Evolutionary conservation across 2,113 vertebrate species (phyloP).

Genomic region (Neolamprologus falcicula): DNA sequence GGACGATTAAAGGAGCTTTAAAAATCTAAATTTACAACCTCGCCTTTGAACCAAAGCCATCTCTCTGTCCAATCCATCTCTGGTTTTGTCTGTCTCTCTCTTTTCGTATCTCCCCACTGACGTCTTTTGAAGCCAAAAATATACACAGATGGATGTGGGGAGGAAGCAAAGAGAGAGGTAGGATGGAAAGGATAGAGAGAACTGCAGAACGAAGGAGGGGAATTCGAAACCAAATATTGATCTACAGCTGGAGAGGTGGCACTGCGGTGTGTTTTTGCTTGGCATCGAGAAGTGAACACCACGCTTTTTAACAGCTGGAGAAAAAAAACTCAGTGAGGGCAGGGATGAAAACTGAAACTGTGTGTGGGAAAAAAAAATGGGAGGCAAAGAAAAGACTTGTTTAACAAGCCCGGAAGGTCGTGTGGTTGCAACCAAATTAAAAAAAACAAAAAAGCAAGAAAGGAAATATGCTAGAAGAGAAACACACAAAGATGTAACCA

Average conservation of each 20-base stretch:
- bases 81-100: slow-evolving; percentile 31
- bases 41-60: slow-evolving; percentile 79
- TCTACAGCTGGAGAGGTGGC: slow-evolving; percentile 52
- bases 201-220: slow-evolving; percentile 47
- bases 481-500: slow-evolving; percentile 63
- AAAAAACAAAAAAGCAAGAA: neutral
- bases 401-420: neutral
- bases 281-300: neutral
- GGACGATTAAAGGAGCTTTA: slow-evolving; percentile 54
- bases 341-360: slow-evolving; percentile 50
- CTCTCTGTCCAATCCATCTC: slow-evolving; percentile 64
- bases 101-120: slow-evolving; percentile 23
- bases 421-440: slow-evolving; percentile 34
- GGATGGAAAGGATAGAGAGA: slow-evolving; percentile 61
- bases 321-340: slow-evolving; percentile 37
- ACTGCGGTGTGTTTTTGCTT: slow-evolving; percentile 28
- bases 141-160: slow-evolving; percentile 53
- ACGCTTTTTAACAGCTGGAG: slow-evolving; percentile 17
- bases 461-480: slow-evolving; percentile 19
- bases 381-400: slow-evolving; percentile 13
- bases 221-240: slow-evolving; percentile 71
- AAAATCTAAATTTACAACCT: slow-evolving; percentile 62
- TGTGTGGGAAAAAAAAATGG: slow-evolving; percentile 7
- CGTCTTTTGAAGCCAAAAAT: slow-evolving; percentile 74
- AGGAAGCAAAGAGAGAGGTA: slow-evolving; percentile 40